phyloP scores from a whole-genome alignment of 2,113 vertebrate genomes.

The Crypturellus undulatus region DNA sequence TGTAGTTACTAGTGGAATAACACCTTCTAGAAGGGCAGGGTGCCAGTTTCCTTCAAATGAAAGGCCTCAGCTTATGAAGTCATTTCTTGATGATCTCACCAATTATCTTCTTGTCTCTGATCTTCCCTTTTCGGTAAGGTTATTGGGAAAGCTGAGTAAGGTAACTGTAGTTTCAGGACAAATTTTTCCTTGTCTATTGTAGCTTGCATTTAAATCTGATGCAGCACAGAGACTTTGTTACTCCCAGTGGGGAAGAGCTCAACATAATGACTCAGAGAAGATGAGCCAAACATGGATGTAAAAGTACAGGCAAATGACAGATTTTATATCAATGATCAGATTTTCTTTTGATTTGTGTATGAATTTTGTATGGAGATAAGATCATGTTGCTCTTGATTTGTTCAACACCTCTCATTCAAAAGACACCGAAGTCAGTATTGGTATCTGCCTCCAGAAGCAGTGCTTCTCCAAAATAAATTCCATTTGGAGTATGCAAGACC shows the following conservation, averaged over 20 bases:
- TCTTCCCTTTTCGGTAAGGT: constrained; percentile 59
- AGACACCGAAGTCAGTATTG: not conserved
- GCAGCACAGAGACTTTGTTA: not conserved
- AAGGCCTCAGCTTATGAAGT: constrained; percentile 54
- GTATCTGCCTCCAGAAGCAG: not conserved
- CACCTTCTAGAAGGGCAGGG: constrained; percentile 36
- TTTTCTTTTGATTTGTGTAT: not conserved
- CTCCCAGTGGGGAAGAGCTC: not conserved
- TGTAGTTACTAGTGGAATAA: constrained; percentile 58
- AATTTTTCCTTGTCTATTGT: not conserved
- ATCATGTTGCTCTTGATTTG: not conserved
- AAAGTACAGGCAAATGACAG: not conserved
- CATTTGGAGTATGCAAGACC: not conserved
- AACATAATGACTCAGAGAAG: not conserved
- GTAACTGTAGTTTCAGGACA: constrained; percentile 27
- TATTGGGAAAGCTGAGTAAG: constrained; percentile 64
- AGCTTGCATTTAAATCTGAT: not conserved
- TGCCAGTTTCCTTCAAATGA: constrained; percentile 66
- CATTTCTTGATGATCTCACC: constrained; percentile 63
- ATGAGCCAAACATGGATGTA: not conserved
- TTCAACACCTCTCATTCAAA: not conserved
- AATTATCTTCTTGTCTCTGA: constrained; percentile 68
- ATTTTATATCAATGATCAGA: not conserved
- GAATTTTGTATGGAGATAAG: not conserved
- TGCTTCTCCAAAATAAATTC: not conserved